Base-by-base conservation (phyloP, 2,113 vertebrate species). In the Leiothrix lutea region DNA sequence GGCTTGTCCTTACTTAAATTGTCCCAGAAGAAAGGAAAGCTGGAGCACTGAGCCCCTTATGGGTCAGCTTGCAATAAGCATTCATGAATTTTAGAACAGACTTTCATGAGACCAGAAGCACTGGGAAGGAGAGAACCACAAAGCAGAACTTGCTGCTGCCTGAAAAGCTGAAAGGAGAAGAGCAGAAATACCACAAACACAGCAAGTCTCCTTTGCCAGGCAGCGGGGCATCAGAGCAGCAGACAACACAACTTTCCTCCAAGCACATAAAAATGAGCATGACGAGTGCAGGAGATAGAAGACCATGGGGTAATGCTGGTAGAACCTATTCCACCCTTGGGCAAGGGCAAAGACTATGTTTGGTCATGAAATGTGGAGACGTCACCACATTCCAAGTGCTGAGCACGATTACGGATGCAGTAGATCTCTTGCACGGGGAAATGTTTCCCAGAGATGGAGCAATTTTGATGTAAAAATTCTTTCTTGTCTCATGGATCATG, bases 321-420 rank as follows among this genome's bases (percentile, higher is more conserved):
- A 45, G 56, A 87, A 58, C 48, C 78, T 56, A 11, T 51, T 88
- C 67, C 60, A 56, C 31, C 45, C 61, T 24, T 69, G 60, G 86
- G 87, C 79, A 81, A 36, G 42, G 58, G 29, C 66, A 80, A 66
- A 78, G 67, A 51, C 88, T 87, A 73, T 91, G 80, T 92, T 94
- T 96, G 89, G 91, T 92, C 79, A 86, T 45, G 79, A 95, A 92
- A 83, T 2, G 2, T 16, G 47, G 71, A 62, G 51, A 77, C 5
- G 2, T 90, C 85, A 93, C 85, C 12, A 10, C 69, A 90, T 96
- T 94, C 92, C 82, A 83, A 94, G 83, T 62, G 69, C 72, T 90
- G 72, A 54, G 38, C 9, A 48, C 80, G 77, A 71, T 78, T 78
- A 65, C 0, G 75, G 88, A 60, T 58, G 88, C 85, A 48, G 84